A percentile compares a stretch with the other conserved stretches of the same genome.
phyloP scores from a whole-genome alignment of 2,113 vertebrate species.

The Parotia lawesii region DNA sequence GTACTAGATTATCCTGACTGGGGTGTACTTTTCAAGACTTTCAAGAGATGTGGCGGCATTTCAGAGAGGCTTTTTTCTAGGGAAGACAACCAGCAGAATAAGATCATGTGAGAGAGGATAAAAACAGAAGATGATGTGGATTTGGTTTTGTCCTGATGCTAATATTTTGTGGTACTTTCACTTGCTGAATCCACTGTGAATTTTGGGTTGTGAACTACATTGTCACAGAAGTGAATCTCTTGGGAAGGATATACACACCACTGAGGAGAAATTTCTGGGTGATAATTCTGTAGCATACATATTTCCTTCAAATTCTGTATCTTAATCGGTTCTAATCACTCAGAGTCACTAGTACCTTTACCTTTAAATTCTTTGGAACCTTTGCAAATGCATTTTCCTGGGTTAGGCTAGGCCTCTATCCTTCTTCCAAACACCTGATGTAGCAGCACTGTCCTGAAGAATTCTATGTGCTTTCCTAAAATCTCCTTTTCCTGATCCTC shows the following conservation, averaged over 20 bases:
- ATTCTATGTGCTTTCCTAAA: not conserved
- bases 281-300: not conserved
- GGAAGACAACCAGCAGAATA: not conserved
- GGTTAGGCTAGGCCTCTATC: not conserved
- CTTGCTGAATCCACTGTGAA: not conserved
- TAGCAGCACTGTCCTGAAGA: not conserved
- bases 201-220: not conserved
- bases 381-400: not conserved
- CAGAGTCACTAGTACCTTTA: not conserved
- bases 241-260: not conserved
- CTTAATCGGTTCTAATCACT: not conserved
- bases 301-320: not conserved
- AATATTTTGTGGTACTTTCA: accelerated
- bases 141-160: not conserved
- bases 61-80: not conserved
- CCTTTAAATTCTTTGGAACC: not conserved
- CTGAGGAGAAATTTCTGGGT: not conserved
- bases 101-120: not conserved
- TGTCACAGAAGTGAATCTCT: not conserved
- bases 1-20: not conserved
- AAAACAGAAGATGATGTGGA: not conserved
- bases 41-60: not conserved
- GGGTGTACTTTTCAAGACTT: not conserved
- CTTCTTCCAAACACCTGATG: not conserved
- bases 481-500: not conserved